Base-by-base conservation (phyloP, 2,113 vertebrate species). In the Nibea coibor region DNA sequence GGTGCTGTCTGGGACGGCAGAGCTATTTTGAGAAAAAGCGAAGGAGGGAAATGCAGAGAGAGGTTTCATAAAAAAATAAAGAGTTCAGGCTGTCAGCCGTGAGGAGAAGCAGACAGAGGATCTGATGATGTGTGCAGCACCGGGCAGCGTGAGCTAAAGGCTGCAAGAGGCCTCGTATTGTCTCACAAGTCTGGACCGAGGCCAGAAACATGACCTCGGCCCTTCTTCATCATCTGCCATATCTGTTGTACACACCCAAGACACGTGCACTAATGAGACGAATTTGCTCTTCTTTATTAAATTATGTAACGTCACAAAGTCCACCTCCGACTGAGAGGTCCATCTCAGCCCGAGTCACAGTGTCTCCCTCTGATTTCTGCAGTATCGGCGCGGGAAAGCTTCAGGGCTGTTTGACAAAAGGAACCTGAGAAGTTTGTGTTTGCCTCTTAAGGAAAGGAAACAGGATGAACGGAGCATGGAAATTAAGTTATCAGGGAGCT, bases 1-100 rank as follows among this genome's bases (percentile, higher is more conserved):
- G 15, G 31, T 0, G 16, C 28, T 43, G 54, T 59, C 47, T 66
- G n/a, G 12, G 19, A 6, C 5, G 4, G 17, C 12, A 0, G 43
- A 74, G 75, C 78, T 80, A 78, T 90, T 89, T 42, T 72, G 43
- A 83, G 87, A 71, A 14, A 12, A 6, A 5, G 47, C 4, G 0
- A 4, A 28, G n/a, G 7, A 12, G 62, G n/a, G 24, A 24, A 67
- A 45, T 45, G 35, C n/a, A 39, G 42, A 57, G 28, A n/a, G 50
- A 22, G n/a, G 9, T 24, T 68, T 72, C 4, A 39, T 3, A 47
- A 11, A 35, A 54, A 48, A 15, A 17, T 22, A n/a, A 24, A 22
- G 47, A 56, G 43, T 63, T 48, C 3, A 50, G 12, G 62, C 20
- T 67, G 53, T 54, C 26, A 8, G 31, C 28, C 47, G 66, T 15